A percentile compares a stretch with the other conserved stretches of the same genome.
Conservation (phyloP, 2,113 vertebrate species). For the Recurvirostra avosetta region DNA sequence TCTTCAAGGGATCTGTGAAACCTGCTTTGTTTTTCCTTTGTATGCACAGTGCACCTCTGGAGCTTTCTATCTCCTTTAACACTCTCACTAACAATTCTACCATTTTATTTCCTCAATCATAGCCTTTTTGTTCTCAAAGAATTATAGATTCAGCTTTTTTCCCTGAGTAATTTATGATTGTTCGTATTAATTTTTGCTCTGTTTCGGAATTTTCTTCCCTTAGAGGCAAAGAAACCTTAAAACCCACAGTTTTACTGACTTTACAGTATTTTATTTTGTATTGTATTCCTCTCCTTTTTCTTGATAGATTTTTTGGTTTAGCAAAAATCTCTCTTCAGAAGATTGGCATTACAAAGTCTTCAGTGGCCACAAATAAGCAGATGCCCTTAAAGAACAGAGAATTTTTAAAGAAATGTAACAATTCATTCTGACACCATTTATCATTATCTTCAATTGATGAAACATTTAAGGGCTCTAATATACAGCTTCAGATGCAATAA, state of each 20-base stretch:
- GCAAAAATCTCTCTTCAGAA: neutral
- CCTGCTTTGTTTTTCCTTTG: neutral
- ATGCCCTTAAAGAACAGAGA: neutral
- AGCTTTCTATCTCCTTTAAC: neutral
- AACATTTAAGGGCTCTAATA: neutral
- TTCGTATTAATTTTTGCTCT: neutral
- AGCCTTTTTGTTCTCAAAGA: neutral
- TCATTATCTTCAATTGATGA: neutral
- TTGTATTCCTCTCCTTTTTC: neutral
- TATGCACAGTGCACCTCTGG: neutral
- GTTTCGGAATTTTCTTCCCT: neutral
- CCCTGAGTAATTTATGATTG: neutral
- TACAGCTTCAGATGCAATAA: neutral
- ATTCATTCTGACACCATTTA: neutral
- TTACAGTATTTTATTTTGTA: neutral
- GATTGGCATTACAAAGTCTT: neutral
- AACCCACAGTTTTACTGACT: neutral
- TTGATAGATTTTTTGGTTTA: neutral
- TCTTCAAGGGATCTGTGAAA: neutral
- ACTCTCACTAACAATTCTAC: neutral
- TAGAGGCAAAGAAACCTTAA: neutral
- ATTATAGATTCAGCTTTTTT: neutral
- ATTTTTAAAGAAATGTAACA: neutral
- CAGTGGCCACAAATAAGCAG: neutral
- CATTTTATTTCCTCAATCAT: neutral